Base-by-base conservation (phyloP, 1,140 invertebrate genomes). In the Euschistus heros region DNA sequence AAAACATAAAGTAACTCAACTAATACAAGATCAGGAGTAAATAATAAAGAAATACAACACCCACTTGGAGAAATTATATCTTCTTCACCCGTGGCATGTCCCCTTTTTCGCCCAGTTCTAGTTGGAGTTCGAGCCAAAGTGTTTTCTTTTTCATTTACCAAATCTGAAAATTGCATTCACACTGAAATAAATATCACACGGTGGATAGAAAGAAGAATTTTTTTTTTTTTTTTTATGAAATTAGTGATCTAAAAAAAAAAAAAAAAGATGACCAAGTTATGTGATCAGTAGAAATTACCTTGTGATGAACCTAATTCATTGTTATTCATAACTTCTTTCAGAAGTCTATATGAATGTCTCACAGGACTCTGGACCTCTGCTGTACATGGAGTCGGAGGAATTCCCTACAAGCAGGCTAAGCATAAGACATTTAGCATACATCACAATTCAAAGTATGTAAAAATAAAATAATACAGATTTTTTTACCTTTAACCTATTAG, bases 11-110 rank as follows among this genome's bases (percentile, higher is more conserved):
- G n/a, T n/a, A n/a, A n/a, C n/a, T n/a, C n/a, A n/a, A 44, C 17
- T 44, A 7, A 44, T 44, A 44, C 7, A 44, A 44, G 42, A 44
- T 44, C 42, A 44, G 17, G 7, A 10, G 42, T 5, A 24, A 27
- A 7, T n/a, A 54, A 7, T 13, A 24, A 57, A 30, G 20, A 55
- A n/a, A 55, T 55, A 14, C 7, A 20, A 15, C 1, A 46, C 73
- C 75, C 74, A 80, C 79, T 75, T 69, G 78, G 77, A 22, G 78
- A 78, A 66, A 68, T 73, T 60, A 73, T 67, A 26, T 73, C 71
- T 37, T 79, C 76, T 22, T 74, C 75, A 66, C 74, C 75, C 68
- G 75, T 72, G 64, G 75, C 69, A 68, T 79, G 74, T 73, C 80
- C 80, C 37, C 75, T 69, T 50, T 72, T 68, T 66, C 72, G 73